Evolutionary conservation across 2,797 vertebrate genomes (phyloP).

Genomic region (Enteromius mattozi): DNA sequence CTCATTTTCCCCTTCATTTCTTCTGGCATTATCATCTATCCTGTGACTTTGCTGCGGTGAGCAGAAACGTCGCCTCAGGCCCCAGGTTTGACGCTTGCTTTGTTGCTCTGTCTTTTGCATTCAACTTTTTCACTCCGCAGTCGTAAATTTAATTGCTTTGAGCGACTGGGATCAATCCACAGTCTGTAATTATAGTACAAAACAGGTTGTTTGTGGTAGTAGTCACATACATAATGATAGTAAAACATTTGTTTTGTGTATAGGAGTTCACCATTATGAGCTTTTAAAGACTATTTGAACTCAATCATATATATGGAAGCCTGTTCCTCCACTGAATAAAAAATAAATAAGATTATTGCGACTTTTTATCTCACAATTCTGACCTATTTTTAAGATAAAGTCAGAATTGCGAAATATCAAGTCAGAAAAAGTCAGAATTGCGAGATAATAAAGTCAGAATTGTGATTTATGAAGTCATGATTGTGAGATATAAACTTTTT

Average conservation of each 20-base stretch:
- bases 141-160: neutral
- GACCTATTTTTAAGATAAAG: too few relatives aligned
- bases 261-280: neutral
- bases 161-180: neutral
- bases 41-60: slow-evolving; percentile 63
- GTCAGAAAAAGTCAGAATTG: too few relatives aligned
- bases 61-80: slow-evolving; percentile 72
- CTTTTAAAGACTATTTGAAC: neutral
- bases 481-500: too few relatives aligned
- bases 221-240: neutral
- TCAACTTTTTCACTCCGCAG: slow-evolving; percentile 39
- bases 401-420: too few relatives aligned
- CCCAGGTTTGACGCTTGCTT: slow-evolving; percentile 76
- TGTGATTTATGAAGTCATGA: too few relatives aligned
- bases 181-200: neutral
- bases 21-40: slow-evolving; percentile 54
- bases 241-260: neutral
- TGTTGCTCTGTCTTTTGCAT: slow-evolving; percentile 49
- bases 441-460: too few relatives aligned
- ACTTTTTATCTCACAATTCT: too few relatives aligned
- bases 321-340: too few relatives aligned
- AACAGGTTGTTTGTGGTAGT: neutral
- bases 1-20: slow-evolving; percentile 52
- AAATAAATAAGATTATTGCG: too few relatives aligned
- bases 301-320: neutral